Percentiles rank a stretch among this genome's conserved stretches.
phyloP scores from a whole-genome alignment of 1,140 invertebrate species.

The Mya arenaria region DNA sequence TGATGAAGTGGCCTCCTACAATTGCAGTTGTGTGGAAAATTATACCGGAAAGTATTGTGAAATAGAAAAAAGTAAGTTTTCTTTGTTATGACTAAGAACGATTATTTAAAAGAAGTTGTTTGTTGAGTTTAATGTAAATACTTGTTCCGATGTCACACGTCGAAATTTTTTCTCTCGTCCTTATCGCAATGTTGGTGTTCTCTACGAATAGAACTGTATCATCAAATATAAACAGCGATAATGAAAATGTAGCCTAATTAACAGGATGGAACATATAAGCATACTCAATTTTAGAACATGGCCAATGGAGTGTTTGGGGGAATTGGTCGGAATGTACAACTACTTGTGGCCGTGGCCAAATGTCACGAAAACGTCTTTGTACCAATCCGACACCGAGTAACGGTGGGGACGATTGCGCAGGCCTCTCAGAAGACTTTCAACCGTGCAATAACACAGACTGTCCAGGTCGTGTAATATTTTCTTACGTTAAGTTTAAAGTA shows the following conservation, averaged over 20 bases:
- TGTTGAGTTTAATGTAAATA: not conserved
- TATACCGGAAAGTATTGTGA: not conserved
- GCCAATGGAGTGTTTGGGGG: constrained; percentile 69
- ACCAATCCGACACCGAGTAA: constrained; percentile 67
- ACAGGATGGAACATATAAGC: not conserved
- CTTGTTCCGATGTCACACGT: not conserved
- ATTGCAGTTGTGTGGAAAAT: not conserved
- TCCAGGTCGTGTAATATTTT: constrained; percentile 54
- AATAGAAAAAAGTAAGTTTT: too few species aligned
- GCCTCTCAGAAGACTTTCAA: constrained; percentile 43
- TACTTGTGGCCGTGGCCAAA: constrained; percentile 66
- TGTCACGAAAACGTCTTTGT: constrained; percentile 64
- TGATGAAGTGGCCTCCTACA: not conserved
- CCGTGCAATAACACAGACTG: constrained; percentile 69
- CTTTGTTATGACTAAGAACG: not conserved
- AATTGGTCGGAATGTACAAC: constrained; percentile 67
- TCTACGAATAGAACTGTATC: not conserved
- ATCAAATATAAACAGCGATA: not conserved
- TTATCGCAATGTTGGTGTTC: not conserved
- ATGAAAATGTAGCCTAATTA: not conserved
- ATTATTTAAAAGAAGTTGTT: not conserved
- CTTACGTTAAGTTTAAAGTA: not conserved
- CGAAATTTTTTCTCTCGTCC: not conserved
- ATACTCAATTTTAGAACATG: constrained; percentile 54
- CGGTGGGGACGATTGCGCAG: constrained; percentile 71